A percentile compares a stretch with the other conserved stretches of the same genome.
These are phyloP conservation scores for Mesocentrotus franciscanus DNA, from an alignment of 53 echinoderm and acorn worm species.

Conservation along the genomic window DNA sequence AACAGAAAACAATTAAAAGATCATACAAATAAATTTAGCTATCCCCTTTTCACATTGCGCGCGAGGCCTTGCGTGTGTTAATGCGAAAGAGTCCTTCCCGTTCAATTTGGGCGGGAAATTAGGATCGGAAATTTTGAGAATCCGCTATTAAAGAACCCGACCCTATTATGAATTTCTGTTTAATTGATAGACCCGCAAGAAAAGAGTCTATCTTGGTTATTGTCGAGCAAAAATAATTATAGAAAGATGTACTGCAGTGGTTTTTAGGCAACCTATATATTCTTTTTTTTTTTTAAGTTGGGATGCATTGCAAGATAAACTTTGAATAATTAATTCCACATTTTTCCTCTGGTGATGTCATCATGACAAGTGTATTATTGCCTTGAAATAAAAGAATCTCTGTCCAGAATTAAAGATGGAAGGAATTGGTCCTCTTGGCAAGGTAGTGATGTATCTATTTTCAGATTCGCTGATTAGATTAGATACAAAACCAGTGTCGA, in stretches of 20 bases:
- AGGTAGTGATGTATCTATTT: too few species aligned
- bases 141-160: not conserved
- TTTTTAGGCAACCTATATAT: not conserved
- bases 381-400: not conserved
- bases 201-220: not conserved
- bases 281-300: not conserved
- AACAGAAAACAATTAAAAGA: not conserved
- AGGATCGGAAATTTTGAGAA: not conserved
- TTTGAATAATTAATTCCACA: not conserved
- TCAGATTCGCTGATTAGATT: too few species aligned
- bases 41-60: not conserved
- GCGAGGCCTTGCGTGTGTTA: conserved; percentile 13
- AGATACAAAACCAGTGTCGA: too few species aligned
- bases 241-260: not conserved
- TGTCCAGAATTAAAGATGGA: not conserved
- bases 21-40: not conserved
- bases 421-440: too few species aligned
- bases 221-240: not conserved
- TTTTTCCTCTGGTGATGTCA: not conserved
- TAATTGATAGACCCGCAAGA: conserved; percentile 1
- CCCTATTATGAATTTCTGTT: not conserved
- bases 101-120: not conserved
- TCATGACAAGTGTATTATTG: not conserved
- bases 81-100: not conserved
- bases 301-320: not conserved